Conservation (phyloP, 2,888 invertebrate genomes). For the Tortricodes alternella region DNA sequence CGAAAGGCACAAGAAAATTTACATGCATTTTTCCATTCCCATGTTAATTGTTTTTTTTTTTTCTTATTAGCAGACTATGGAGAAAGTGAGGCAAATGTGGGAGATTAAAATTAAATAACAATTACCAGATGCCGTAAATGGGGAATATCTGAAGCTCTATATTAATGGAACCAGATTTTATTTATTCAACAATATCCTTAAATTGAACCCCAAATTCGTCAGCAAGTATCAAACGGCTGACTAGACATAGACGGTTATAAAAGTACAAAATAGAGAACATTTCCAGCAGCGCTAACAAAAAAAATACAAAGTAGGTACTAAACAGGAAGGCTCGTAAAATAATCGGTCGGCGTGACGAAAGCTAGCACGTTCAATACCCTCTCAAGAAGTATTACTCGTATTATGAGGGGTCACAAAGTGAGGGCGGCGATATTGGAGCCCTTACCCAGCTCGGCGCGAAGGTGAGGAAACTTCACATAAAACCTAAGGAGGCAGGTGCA, state of each 20-base stretch:
- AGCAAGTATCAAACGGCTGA: conserved; percentile 2
- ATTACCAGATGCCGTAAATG: no score
- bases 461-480: conserved; percentile 81
- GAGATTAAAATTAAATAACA: no score
- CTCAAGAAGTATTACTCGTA: conserved; percentile 78
- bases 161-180: no score
- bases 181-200: no score
- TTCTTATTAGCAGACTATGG: no score
- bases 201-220: not conserved
- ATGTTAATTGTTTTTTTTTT: no score
- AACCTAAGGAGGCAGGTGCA: conserved; percentile 82
- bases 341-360: conserved; percentile 56
- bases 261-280: conserved; percentile 13
- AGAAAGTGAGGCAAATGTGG: no score
- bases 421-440: conserved; percentile 78
- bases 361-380: conserved; percentile 70
- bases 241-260: conserved; percentile 6
- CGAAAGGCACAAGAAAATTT: conserved; percentile 5
- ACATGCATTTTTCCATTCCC: no score
- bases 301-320: conserved; percentile 32
- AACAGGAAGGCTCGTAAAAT: conserved; percentile 65
- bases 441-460: conserved; percentile 71
- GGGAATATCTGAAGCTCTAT: no score
- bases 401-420: conserved; percentile 82
- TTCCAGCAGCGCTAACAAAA: conserved; percentile 43